Percentiles rank a stretch among this genome's conserved stretches.
Evolutionary conservation across 2,888 invertebrate genomes (phyloP).

Genomic region (Sarcophaga variegata): DNA sequence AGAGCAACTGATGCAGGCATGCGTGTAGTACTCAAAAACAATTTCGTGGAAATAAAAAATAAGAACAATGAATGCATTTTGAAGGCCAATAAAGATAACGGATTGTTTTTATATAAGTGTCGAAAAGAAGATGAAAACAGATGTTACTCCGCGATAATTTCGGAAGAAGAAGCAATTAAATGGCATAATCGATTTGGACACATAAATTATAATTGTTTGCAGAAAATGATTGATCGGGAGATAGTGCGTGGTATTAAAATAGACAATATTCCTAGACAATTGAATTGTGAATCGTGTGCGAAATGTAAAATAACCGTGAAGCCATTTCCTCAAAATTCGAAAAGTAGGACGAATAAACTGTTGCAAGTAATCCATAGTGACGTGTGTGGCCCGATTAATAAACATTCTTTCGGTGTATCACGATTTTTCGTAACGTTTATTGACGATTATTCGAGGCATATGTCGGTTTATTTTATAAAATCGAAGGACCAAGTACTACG

Average conservation of each 20-base stretch:
- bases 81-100: conserved; percentile 6
- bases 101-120: conserved; percentile 6
- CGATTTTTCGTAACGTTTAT: conserved; percentile 53
- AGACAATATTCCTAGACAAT: neutral
- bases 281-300: conserved; percentile 32
- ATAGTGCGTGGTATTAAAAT: conserved; percentile 31
- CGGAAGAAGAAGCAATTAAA: neutral
- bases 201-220: conserved; percentile 43
- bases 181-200: conserved; percentile 52
- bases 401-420: no score
- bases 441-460: conserved; percentile 27
- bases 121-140: neutral
- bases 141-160: neutral
- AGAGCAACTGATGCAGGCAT: conserved; percentile 17
- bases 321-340: conserved; percentile 17
- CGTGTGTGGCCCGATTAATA: no score
- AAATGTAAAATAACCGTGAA: conserved; percentile 38
- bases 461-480: conserved; percentile 49
- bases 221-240: conserved; percentile 18
- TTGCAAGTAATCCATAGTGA: conserved; percentile 40
- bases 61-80: conserved; percentile 14
- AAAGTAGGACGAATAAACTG: conserved; percentile 1
- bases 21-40: conserved; percentile 8
- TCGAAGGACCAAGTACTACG: conserved; percentile 42
- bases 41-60: conserved; percentile 5